Evolutionary conservation across 2,888 invertebrate species (phyloP), one percentile per base, ranked within the genome.

Genomic region (Drosophila kuntzei): DNA sequence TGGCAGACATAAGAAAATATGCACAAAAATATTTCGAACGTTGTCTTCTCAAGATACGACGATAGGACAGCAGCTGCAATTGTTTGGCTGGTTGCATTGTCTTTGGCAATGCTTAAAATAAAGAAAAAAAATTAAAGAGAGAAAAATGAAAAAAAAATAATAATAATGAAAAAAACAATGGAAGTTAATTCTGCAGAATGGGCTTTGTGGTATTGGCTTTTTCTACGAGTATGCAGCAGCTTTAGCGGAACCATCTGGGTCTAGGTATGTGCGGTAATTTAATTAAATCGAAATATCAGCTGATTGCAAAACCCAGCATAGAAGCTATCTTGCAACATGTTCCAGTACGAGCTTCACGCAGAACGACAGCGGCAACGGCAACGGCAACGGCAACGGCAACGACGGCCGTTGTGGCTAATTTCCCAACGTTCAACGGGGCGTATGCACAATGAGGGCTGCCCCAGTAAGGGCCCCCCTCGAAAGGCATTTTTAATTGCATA

Each of bases 281-380:
- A 83, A 83, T 83, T 83, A 83, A 83, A 78, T 84, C 74, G 80
- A 83, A 87, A 83, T 78, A 86, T 84, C 57, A 82, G 78, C 72
- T 80, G 87, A 75, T 87, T 83, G 75, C 87, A 77, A 77, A 70
- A 80, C 66, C 78, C 8, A 39, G 44, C 22, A 34, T 29, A 54
- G 29, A 8, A 41, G 43, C 53, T 53, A 16, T 9, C 34, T 34
- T 20, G 49, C 50, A 47, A 32, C 32, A 47, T 47, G 47, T 50
- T 50, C 51, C 34, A 36, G 5, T 14, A 14, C 11, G 39, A 39
- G 14, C 8, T 2, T 7, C n/a, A 20, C 39, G 12, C 41, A 22
- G 12, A 22, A 41, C 41, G 41, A 54, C 50, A 37, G 20, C 46
- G 34, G 53, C 67, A 22, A 54, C n/a, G n/a, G n/a, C 70, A 61